A percentile compares a stretch with the other conserved stretches of the same genome.
phyloP scores from a whole-genome alignment of 1,140 invertebrate species.

The Lethrus apterus region DNA sequence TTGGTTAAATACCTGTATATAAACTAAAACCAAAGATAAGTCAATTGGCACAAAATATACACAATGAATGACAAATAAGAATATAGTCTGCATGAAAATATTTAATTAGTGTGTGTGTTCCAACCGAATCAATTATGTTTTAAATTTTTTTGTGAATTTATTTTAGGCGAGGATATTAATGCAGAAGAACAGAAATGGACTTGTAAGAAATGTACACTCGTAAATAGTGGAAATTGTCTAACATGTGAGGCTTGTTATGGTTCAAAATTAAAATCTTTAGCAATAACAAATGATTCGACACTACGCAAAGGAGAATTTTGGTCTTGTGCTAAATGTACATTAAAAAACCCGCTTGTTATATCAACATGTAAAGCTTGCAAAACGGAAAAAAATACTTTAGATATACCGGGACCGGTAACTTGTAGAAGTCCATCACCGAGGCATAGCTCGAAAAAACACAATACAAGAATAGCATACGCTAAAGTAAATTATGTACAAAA shows the following conservation, averaged over 20 bases:
- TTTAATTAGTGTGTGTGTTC: too few relatives aligned
- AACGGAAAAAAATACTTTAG: conserved; percentile 26
- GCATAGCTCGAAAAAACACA: conserved; percentile 23
- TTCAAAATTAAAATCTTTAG: conserved; percentile 63
- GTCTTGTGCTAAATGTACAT: conserved; percentile 69
- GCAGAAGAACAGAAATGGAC: conserved; percentile 60
- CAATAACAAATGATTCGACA: conserved; percentile 57
- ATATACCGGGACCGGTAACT: conserved; percentile 24
- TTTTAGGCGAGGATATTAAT: too few relatives aligned
- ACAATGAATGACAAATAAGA: too few relatives aligned
- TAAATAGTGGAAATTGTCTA: conserved; percentile 61
- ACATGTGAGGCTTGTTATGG: conserved; percentile 79
- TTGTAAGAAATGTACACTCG: conserved; percentile 79
- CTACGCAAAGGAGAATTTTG: conserved; percentile 69
- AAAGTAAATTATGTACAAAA: conserved; percentile 28
- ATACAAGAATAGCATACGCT: conserved; percentile 21
- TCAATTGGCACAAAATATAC: too few relatives aligned
- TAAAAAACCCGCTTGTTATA: conserved; percentile 70
- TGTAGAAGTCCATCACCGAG: conserved; percentile 43
- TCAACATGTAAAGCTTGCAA: conserved; percentile 72
- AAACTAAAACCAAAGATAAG: too few relatives aligned
- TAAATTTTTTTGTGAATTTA: too few relatives aligned
- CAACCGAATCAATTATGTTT: too few relatives aligned
- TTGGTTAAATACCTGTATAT: too few relatives aligned
- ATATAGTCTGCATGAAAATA: too few relatives aligned